Conservation (phyloP, 2,797 vertebrate genomes). For the Protonibea diacanthus region DNA sequence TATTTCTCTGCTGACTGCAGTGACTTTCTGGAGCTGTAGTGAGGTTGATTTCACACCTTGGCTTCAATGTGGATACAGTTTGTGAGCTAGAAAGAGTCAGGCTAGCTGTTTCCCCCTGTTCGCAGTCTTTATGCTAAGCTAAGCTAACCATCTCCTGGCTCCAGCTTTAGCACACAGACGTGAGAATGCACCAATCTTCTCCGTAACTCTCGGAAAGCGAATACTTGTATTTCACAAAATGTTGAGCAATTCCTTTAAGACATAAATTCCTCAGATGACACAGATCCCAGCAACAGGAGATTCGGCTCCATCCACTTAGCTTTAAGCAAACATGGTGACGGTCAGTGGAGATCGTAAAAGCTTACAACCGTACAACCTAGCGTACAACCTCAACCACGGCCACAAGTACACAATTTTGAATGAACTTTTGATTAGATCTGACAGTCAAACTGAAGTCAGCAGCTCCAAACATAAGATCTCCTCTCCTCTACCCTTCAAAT, state of each 20-base stretch:
- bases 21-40: slow-evolving; percentile 1
- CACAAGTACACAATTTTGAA: background rate
- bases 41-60: no score
- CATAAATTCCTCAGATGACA: background rate
- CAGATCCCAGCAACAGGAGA: background rate
- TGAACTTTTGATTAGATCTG: background rate
- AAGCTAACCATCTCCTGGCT: background rate
- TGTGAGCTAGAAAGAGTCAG: background rate
- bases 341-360: slow-evolving; percentile 24
- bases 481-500: slow-evolving; percentile 6
- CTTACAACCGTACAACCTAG: no score
- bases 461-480: background rate
- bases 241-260: slow-evolving; percentile 4
- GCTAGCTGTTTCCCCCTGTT: background rate
- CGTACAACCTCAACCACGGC: background rate
- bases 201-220: background rate
- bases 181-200: background rate
- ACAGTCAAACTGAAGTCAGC: background rate
- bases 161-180: background rate
- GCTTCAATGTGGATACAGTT: no score
- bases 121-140: slow-evolving; percentile 12
- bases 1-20: background rate
- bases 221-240: background rate
- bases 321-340: slow-evolving; percentile 33
- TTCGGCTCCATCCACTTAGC: background rate